Evolutionary conservation across 2,888 invertebrate genomes (phyloP), one percentile per base, ranked within the genome.

Genomic region (Erebia ligea): DNA sequence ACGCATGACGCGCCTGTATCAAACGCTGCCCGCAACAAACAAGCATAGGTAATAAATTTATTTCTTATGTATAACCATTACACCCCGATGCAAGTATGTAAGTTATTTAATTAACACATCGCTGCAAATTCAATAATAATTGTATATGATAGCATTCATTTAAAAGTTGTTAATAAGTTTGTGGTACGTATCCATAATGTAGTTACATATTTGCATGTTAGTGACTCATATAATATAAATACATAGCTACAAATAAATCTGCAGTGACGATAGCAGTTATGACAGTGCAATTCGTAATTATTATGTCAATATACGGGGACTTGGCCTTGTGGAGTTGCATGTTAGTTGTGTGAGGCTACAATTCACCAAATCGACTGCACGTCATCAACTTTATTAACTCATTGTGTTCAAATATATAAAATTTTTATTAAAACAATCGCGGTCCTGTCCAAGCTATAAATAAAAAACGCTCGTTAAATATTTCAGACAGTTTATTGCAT

Each of bases 141-240:
- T 82, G 79, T 86, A 85, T 78, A 78, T 84, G 86, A 84, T 86
- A 86, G 92, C 92, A 92, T 92, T 92, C 91, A 83, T 84, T 83
- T 86, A 82, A 83, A 82, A 77, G 76, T 81, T 89, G 91, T 91
- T 92, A 91, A 91, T 91, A 70, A 83, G 80, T 83, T 80, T 89
- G 91, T 89, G 90, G 87, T 87, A 86, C 86, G 83, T 84, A 85
- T 82, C 80, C 81, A 86, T 87, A 82, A 87, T 88, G 86, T 86
- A 88, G 86, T 92, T 93, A 93, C 93, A 93, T 93, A 93, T 91
- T 93, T 93, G 93, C 93, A 93, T 90, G 93, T 93, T 93, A 93
- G 93, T 93, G 90, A 93, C 93, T 92, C 89, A 92, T 90, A 92
- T 92, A 92, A 92, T 89, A 93, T 93, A 93, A 90, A 93, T 92